phyloP scores from a whole-genome alignment of 2,888 invertebrate species.

The Drosophila siamana region DNA sequence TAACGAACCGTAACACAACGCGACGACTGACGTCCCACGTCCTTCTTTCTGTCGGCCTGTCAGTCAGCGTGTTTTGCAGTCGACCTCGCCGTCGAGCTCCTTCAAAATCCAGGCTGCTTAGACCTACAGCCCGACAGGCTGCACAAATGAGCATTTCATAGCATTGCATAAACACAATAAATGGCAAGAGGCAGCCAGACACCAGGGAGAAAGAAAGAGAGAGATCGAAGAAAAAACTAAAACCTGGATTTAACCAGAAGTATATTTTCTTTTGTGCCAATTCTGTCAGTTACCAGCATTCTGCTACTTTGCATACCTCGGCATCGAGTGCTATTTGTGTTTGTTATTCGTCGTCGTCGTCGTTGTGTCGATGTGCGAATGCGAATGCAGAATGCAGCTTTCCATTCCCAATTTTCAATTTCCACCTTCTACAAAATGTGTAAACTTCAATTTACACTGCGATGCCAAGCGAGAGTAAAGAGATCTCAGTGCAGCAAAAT shows the following conservation, averaged over 20 bases:
- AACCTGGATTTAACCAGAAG: conserved; percentile 12
- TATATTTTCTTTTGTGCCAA: conserved; percentile 28
- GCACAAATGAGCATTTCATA: conserved; percentile 58
- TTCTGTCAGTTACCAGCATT: conserved; percentile 45
- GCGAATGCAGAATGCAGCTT: conserved; percentile 42
- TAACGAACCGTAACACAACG: conserved; percentile 81
- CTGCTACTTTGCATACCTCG: conserved; percentile 72
- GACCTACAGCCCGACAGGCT: conserved; percentile 30
- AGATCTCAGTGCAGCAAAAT: conserved; percentile 49
- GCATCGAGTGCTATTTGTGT: no score
- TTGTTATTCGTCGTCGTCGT: conserved; percentile 6
- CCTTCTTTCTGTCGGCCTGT: conserved; percentile 33
- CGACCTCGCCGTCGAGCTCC: conserved; percentile 18
- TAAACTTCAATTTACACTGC: conserved; percentile 70
- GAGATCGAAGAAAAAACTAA: not conserved
- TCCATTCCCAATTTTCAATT: conserved; percentile 74
- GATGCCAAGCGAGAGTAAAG: conserved; percentile 17
- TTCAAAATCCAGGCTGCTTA: conserved; percentile 38
- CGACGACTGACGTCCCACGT: conserved; percentile 66
- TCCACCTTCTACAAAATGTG: conserved; percentile 72
- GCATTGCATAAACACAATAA: conserved; percentile 59
- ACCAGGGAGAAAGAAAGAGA: not conserved
- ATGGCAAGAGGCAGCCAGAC: conserved; percentile 1
- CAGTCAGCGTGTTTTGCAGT: conserved; percentile 25
- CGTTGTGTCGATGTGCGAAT: conserved; percentile 63